Evolutionary conservation across 1,140 invertebrate species (phyloP), one percentile per base, ranked within the genome.

Genomic region (Colletes gigas): DNA sequence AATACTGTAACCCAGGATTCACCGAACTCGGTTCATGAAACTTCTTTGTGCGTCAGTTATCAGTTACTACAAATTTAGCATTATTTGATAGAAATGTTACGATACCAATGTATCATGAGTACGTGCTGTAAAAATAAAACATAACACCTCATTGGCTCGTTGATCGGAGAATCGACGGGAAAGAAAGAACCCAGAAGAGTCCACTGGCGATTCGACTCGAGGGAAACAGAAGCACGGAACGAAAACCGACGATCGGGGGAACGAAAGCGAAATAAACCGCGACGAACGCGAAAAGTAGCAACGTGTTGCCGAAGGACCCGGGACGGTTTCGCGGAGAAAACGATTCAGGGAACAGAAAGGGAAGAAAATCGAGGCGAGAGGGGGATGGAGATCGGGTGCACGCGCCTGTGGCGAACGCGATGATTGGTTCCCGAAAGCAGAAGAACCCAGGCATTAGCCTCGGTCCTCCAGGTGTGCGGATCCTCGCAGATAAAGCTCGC

Each of bases 351-450:
- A 17, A 63, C 47, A 82, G 44, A 47, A 30, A 10, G 21, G n/a
- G 71, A 8, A 21, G 47, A 47, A 5, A 63, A 39, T 9, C 12
- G 44, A 12, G 68, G 55, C 17, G 57, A 21, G 52, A 47, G 65
- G 65, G 59, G 57, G 72, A 60, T 74, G 54, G 52, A 77, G 78
- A 87, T 87, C 81, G 73, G 73, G 75, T 87, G 84, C 85, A 87
- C 84, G 85, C 85, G 85, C 84, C 85, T 86, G 85, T 87, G 85
- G 81, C 85, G 85, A 87, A 87, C 84, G 65, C 73, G 84, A 87
- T 86, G 85, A 87, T 87, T 87, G 84, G 84, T 84, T 83, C 72
- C 84, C 84, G 85, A 87, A 87, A 87, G 86, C 80, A 69, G 84
- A 83, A 83, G 81, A 86, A 80, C 81, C 44, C 79, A 86, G 85